Percentiles rank a stretch among this genome's conserved stretches.
Conservation (phyloP, 1,140 invertebrate species). For the Subanguina moxae region DNA sequence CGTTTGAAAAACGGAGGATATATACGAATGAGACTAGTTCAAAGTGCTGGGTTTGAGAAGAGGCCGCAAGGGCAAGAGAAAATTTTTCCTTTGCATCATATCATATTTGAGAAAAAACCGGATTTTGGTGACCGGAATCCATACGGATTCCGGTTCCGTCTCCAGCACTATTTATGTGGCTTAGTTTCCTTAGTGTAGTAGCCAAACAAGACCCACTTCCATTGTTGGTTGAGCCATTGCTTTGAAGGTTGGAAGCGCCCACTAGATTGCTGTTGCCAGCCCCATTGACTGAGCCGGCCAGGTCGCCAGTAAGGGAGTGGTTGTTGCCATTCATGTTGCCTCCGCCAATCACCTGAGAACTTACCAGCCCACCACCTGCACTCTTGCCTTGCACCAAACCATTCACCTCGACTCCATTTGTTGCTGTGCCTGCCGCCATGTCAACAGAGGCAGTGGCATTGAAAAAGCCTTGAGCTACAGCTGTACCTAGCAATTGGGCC, state of each 20-base stretch:
- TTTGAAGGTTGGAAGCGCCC: slow-evolving; percentile 26
- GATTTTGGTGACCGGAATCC: too few species aligned
- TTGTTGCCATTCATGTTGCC: slow-evolving; percentile 18
- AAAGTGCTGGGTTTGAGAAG: too few species aligned
- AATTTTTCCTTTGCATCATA: too few species aligned
- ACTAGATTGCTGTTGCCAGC: slow-evolving; percentile 27
- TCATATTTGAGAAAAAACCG: too few species aligned
- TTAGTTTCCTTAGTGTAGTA: not conserved
- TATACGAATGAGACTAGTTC: too few species aligned
- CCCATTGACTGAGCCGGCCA: slow-evolving; percentile 33
- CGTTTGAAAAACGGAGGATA: too few species aligned
- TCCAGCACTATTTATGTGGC: too few species aligned
- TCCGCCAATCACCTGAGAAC: slow-evolving; percentile 37
- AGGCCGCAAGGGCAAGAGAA: too few species aligned
- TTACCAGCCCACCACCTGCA: slow-evolving; percentile 30
- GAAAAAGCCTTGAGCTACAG: slow-evolving; percentile 29
- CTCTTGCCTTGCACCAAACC: slow-evolving; percentile 37
- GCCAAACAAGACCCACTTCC: slow-evolving; percentile 18
- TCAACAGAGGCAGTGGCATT: slow-evolving; percentile 39
- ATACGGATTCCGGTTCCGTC: too few species aligned
- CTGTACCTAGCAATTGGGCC: slow-evolving; percentile 33
- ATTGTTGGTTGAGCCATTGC: slow-evolving; percentile 26
- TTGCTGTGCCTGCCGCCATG: slow-evolving; percentile 27
- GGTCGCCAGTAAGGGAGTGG: slow-evolving; percentile 30
- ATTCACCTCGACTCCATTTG: slow-evolving; percentile 32